Percentiles rank a stretch among this genome's conserved stretches.
These are phyloP conservation scores for Steatocranus sp. DNA, from an alignment of 2,797 vertebrate genomes.

Conservation along the genomic window DNA sequence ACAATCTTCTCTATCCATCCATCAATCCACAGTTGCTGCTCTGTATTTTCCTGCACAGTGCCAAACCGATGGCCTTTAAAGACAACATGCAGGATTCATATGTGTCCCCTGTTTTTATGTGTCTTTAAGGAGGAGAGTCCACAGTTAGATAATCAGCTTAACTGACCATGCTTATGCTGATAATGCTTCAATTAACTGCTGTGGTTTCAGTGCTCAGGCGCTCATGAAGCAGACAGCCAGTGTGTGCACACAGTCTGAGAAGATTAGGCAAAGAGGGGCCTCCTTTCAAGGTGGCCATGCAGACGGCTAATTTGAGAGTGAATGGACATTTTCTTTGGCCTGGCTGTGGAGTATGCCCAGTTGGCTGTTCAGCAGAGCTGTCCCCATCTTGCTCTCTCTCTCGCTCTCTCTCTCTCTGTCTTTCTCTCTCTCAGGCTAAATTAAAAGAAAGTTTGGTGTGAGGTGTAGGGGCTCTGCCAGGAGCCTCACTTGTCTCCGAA, in stretches of 20 bases:
- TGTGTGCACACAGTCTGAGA: constrained; percentile 51
- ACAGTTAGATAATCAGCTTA: constrained; percentile 55
- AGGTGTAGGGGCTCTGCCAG: constrained; percentile 43
- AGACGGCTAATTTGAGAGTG: constrained; percentile 62
- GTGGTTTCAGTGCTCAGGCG: constrained; percentile 11
- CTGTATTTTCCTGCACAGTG: not conserved
- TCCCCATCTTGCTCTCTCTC: constrained; percentile 8
- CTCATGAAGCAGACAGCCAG: constrained; percentile 33
- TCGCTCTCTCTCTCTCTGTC: not conserved
- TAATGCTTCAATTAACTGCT: constrained; percentile 59
- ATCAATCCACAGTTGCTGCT: not conserved
- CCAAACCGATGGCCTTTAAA: not conserved
- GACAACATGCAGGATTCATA: not conserved
- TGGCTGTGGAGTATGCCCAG: constrained; percentile 13
- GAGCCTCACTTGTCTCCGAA: constrained; percentile 24
- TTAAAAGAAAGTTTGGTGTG: constrained; percentile 36
- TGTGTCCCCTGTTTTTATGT: not conserved
- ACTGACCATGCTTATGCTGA: constrained; percentile 28
- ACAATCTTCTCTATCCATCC: not conserved
- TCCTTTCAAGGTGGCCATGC: constrained; percentile 53
- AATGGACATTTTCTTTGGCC: constrained; percentile 61
- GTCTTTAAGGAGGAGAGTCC: constrained; percentile 1
- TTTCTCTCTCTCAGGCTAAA: constrained; percentile 18
- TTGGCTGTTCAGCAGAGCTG: constrained; percentile 31
- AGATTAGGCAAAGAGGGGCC: constrained; percentile 54